Base-by-base conservation (phyloP, 1,140 invertebrate genomes). In the Drosophila sp. region DNA sequence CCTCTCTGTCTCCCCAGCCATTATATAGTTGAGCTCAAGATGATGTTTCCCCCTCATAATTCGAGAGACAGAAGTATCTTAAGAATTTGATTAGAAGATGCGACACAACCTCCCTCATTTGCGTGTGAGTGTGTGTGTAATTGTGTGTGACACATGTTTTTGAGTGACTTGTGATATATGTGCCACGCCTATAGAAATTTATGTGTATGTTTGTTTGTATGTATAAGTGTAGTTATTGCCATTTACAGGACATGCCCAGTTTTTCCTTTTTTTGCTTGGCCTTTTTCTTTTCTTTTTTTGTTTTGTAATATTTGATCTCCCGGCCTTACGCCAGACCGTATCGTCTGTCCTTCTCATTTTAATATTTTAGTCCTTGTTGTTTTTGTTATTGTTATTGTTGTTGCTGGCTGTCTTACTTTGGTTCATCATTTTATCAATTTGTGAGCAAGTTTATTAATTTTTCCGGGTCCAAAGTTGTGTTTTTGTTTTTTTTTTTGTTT, bases 371-470 rank as follows among this genome's bases (percentile, higher is more conserved):
- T 29, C 68, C 32, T 74, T 74, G 62, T 74, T 57, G 47, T 33
- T 63, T 56, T 61, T 70, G 29, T 65, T 55, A 10, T 23, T 47
- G 2, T 17, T 23, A 17, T 8, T 55, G 1, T 29, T 50, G 25
- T 66, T 66, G 77, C 70, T 40, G 57, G 17, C 17, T 17, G 0
- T 17, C 17, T 77, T 81, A 38, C 35, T 38, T 47, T 47, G 44
- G 44, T 55, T 82, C 60, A 70, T 68, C 69, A 76, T 80, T 54
- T 60, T 67, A 86, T 86, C 82, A 85, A 86, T 86, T 78, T 78
- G 81, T 54, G 61, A 60, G 69, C 64, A 40, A 77, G 75, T 85
- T 84, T 84, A 86, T 81, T 86, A 86, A 86, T 85, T 81, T 72
- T 86, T 80, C 50, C 70, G 40, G 60, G 38, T 50, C 40, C 66